These are phyloP conservation scores for Halocaridina rubra DNA, from an alignment of 2,888 invertebrate species.

Conservation along the genomic window DNA sequence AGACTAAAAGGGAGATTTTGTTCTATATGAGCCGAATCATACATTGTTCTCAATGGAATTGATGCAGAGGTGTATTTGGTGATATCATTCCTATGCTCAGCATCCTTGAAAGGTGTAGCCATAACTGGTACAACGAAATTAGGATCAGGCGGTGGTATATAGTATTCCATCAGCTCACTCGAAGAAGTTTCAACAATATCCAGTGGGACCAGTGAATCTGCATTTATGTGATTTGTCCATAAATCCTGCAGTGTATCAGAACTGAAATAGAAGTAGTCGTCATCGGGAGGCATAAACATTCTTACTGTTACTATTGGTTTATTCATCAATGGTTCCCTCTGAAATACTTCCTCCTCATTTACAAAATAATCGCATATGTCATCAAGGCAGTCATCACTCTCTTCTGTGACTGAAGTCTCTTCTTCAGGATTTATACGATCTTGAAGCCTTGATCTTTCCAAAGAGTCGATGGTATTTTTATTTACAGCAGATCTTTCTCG, in stretches of 20 bases:
- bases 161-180: slow-evolving; percentile 2
- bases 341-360: too few relatives aligned
- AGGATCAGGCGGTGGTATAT: neutral
- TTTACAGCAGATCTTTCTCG: neutral
- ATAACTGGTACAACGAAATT: slow-evolving; percentile 10
- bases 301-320: neutral
- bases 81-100: neutral
- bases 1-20: neutral
- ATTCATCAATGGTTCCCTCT: neutral
- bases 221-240: slow-evolving; percentile 28
- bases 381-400: too few relatives aligned
- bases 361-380: too few relatives aligned
- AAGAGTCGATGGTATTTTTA: neutral
- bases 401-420: too few relatives aligned
- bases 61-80: neutral
- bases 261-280: slow-evolving; percentile 15
- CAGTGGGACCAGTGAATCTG: neutral
- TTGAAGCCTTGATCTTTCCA: neutral
- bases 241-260: slow-evolving; percentile 11
- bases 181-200: slow-evolving; percentile 11
- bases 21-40: neutral
- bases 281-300: neutral
- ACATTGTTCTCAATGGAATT: neutral
- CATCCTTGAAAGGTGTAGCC: neutral
- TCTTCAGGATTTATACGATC: too few relatives aligned